Evolutionary conservation across 2,113 vertebrate species (phyloP).

Genomic region (Hassar affinis): DNA sequence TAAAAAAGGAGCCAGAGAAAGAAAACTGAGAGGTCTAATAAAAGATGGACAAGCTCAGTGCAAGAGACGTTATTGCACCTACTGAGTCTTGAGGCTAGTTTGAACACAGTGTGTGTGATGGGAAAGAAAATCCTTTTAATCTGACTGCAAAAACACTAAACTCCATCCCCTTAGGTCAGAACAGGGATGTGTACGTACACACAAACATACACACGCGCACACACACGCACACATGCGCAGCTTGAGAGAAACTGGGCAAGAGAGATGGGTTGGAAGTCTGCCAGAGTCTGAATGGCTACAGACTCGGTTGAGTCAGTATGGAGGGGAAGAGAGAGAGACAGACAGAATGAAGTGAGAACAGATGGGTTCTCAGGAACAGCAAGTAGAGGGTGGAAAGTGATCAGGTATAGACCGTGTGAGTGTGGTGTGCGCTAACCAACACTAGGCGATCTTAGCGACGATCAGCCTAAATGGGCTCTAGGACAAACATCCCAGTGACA

Average conservation of each 20-base stretch:
- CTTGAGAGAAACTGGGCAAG: slow-evolving; percentile 47
- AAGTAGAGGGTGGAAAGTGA: slow-evolving; percentile 32
- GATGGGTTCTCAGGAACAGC: slow-evolving; percentile 43
- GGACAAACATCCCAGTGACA: background rate
- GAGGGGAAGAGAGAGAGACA: background rate
- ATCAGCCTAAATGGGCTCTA: background rate
- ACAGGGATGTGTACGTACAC: background rate
- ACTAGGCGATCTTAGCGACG: background rate
- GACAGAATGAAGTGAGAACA: slow-evolving; percentile 9
- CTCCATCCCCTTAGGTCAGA: slow-evolving; percentile 37
- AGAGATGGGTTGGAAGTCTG: slow-evolving; percentile 38
- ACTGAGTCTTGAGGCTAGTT: slow-evolving; percentile 35
- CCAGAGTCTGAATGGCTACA: slow-evolving; percentile 28
- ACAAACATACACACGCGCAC: background rate
- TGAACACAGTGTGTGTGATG: slow-evolving; percentile 31
- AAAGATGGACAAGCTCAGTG: slow-evolving; percentile 23
- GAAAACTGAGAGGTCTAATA: slow-evolving; percentile 11
- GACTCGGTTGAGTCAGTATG: slow-evolving; percentile 26
- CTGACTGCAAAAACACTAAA: slow-evolving; percentile 45
- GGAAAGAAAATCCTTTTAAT: slow-evolving; percentile 43
- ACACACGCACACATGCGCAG: background rate
- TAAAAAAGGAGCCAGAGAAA: background rate
- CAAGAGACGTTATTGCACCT: slow-evolving; percentile 26
- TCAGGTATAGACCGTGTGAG: background rate
- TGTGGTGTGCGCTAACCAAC: background rate